phyloP scores from a whole-genome alignment of 2,888 invertebrate species.

The Epirrita christyi region DNA sequence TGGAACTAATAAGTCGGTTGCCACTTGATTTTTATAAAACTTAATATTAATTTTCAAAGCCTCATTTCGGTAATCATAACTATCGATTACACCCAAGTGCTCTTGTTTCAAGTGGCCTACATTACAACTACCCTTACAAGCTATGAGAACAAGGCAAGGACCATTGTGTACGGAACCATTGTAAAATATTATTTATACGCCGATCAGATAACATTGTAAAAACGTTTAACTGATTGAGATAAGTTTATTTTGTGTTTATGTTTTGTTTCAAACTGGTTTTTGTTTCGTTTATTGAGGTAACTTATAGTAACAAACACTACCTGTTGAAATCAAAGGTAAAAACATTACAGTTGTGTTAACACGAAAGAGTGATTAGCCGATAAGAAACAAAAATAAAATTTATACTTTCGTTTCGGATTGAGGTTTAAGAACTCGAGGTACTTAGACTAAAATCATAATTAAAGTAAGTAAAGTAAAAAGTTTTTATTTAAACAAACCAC shows the following conservation, averaged over 20 bases:
- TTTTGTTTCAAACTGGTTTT: constrained; percentile 28
- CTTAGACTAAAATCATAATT: too few species aligned
- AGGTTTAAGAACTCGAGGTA: too few species aligned
- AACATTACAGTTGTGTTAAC: not conserved
- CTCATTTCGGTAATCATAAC: constrained; percentile 43
- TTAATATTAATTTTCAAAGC: constrained; percentile 17
- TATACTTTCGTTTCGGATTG: too few species aligned
- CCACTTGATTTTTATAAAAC: constrained; percentile 22
- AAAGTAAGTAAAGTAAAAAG: too few species aligned
- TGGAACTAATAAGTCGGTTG: not conserved
- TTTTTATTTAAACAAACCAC: too few species aligned
- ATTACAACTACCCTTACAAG: constrained; percentile 35
- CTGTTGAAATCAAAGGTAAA: constrained; percentile 4
- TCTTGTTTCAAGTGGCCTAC: constrained; percentile 51
- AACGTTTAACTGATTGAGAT: constrained; percentile 26
- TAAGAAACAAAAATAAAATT: too few species aligned
- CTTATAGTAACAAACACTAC: constrained; percentile 3
- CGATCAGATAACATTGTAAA: constrained; percentile 29
- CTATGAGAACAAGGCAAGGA: constrained; percentile 32
- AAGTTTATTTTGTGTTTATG: constrained; percentile 12
- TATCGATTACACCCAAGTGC: constrained; percentile 68
- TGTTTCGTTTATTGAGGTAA: constrained; percentile 19
- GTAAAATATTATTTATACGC: constrained; percentile 9
- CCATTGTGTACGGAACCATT: constrained; percentile 26
- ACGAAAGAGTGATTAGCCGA: not conserved